Evolutionary conservation across 2,888 invertebrate genomes (phyloP), one percentile per base, ranked within the genome.

Genomic region (Drosophila koepferae): DNA sequence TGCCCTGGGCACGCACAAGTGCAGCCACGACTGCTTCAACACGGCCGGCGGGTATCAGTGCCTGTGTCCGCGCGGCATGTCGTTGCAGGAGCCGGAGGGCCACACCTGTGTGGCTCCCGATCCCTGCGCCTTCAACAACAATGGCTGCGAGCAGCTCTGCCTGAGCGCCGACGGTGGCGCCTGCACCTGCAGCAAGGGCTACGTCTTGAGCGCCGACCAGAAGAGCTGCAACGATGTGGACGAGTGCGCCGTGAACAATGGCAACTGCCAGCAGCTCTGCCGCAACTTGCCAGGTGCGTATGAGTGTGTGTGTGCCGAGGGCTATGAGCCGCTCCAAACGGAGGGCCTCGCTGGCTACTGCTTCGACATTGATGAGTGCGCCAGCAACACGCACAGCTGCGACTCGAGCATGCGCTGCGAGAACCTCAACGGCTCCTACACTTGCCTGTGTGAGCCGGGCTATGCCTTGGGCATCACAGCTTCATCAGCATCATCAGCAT

Each of bases 111-210:
- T 93, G 12, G 91, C 92, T 28, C 86, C 93, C 16, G 94, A 95
- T 91, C 91, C 91, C 62, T 96, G 96, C 78, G 91, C 91, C 10
- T 80, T 91, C 1, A 81, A 88, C 61, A 93, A 94, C 63, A 95
- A 95, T 72, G 95, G 95, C 1, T 96, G 96, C 88, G 94, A 94
- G 6, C 95, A 96, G 66, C 93, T 94, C 23, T 96, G 96, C 65
- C 86, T 91, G 23, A 78, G 88, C 2, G 80, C 89, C 7, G 81
- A 89, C 0, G 78, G 68, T 3, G 92, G 92, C 7, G 49, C 73
- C 18, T 94, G 94, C 72, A 91, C 90, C 8, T 94, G 94, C 68
- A 91, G 92, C 36, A 60, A 69, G n/a, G 93, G 93, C 3, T 92
- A 92, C 44, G 73, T 72, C 3, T 81, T 93, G 4, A 77, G 77